Evolutionary conservation across 2,888 invertebrate species (phyloP).

Genomic region (Caenorhabditis drosophilae): DNA sequence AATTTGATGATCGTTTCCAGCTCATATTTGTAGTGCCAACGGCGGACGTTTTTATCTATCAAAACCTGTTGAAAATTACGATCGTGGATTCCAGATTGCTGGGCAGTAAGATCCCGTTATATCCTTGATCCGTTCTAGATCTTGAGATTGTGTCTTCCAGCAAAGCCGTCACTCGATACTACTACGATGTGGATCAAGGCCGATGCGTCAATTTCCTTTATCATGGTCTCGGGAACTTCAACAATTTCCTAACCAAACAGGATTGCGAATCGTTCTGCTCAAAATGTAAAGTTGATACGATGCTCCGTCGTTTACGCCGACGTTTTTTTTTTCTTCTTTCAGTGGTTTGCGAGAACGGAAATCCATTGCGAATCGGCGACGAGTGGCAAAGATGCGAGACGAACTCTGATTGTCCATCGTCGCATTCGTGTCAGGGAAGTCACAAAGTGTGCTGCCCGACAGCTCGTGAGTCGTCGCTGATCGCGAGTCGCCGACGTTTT

Average conservation of each 20-base stretch:
- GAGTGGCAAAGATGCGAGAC: conserved; percentile 65
- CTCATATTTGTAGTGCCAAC: conserved; percentile 56
- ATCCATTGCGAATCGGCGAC: conserved; percentile 62
- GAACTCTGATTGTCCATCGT: conserved; percentile 57
- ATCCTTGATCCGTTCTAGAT: too few relatives aligned
- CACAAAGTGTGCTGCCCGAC: conserved; percentile 68
- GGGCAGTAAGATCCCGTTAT: conserved; percentile 37
- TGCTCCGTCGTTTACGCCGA: neutral
- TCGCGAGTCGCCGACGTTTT: too few relatives aligned
- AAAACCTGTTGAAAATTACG: conserved; percentile 57
- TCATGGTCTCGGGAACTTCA: conserved; percentile 65
- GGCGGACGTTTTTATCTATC: conserved; percentile 54
- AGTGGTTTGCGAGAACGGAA: conserved; percentile 66
- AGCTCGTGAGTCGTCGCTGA: conserved; percentile 54
- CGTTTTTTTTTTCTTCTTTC: conserved; percentile 15
- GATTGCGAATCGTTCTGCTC: conserved; percentile 65
- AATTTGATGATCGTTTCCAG: conserved; percentile 19
- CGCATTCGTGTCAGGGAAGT: conserved; percentile 57
- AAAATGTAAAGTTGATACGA: conserved; percentile 42
- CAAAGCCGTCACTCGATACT: conserved; percentile 57
- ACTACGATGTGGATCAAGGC: conserved; percentile 63
- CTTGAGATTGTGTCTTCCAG: too few relatives aligned
- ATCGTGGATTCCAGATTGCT: conserved; percentile 48
- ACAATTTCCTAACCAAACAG: conserved; percentile 63
- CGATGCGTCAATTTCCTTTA: conserved; percentile 62